These are phyloP conservation scores for Ochotona princeps DNA, from an alignment of 2,113 vertebrate genomes.

Conservation along the genomic window DNA sequence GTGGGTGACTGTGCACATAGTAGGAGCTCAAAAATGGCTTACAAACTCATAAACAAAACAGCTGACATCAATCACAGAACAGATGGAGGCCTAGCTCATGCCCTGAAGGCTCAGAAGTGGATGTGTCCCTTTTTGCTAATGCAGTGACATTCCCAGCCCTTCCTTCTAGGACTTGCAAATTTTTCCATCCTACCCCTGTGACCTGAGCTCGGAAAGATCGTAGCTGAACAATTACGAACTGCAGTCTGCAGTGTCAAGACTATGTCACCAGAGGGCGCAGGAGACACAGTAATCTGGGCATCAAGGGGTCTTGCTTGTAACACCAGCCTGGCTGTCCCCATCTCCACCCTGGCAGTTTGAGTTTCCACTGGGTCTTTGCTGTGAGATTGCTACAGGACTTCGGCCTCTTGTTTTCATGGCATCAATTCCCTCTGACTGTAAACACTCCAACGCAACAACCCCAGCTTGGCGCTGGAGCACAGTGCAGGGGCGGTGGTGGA, in stretches of 20 bases:
- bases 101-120: background rate
- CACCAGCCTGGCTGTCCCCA: background rate
- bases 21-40: background rate
- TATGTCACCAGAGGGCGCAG: slow-evolving; percentile 51
- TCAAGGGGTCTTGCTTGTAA: background rate
- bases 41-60: background rate
- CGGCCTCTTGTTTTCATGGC: slow-evolving; percentile 75
- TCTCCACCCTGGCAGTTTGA: background rate
- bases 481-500: background rate
- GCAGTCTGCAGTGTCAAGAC: background rate
- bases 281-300: slow-evolving; percentile 39
- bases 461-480: background rate
- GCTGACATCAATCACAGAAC: background rate
- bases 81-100: background rate
- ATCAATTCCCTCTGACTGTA: slow-evolving; percentile 64
- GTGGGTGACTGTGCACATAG: background rate
- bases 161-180: slow-evolving; percentile 3
- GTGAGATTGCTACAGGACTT: slow-evolving; percentile 68
- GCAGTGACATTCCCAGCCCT: background rate
- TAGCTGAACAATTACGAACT: background rate
- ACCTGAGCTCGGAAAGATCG: no score
- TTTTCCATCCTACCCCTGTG: background rate
- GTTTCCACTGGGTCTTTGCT: slow-evolving; percentile 34
- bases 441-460: slow-evolving; percentile 40
- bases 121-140: background rate